Evolutionary conservation across 1,140 invertebrate genomes (phyloP), one percentile per base, ranked within the genome.

Genomic region (Antheraea mylitta): DNA sequence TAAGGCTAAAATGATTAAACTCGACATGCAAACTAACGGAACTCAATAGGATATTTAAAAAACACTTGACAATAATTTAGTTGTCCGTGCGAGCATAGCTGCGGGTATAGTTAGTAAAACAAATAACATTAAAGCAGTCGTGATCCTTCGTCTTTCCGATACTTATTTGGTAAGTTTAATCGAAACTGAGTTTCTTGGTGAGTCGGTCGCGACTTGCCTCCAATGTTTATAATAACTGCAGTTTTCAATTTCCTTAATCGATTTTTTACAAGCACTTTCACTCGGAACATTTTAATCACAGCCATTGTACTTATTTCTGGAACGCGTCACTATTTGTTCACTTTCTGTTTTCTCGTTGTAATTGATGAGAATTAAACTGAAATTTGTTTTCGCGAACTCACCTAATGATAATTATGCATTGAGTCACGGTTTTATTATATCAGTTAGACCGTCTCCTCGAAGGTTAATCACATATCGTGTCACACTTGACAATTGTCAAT

Each of bases 151-250:
- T 67, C 68, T 65, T 67, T 53, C 48, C 48, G 36, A 48, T 69
- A 69, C 72, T 67, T 73, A 76, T 76, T 76, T 76, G 75, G 71
- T n/a, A 63, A 74, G 66, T 66, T 67, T 66, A 63, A 70, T 53
- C 68, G 71, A 74, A 76, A 76, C 72, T 58, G 5, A 63, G 68
- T 77, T 74, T 77, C 75, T 70, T 70, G 68, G 58, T 38, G 66
- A 69, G 65, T 36, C 70, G 66, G 59, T 38, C 58, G 67, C 64
- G n/a, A 64, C 45, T 60, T 10, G 65, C 67, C 70, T 75, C 68
- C 73, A 71, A 65, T 72, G 59, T 61, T 19, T 71, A 42, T 61
- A 71, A 62, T 68, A 70, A 67, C 67, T 69, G 22, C 70, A 69
- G 64, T 67, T 73, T 73, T 67, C 61, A 60, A 67, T 67, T 69